Evolutionary conservation across 1,140 invertebrate genomes (phyloP), one percentile per base, ranked within the genome.

Genomic region (Papilio glaucus): DNA sequence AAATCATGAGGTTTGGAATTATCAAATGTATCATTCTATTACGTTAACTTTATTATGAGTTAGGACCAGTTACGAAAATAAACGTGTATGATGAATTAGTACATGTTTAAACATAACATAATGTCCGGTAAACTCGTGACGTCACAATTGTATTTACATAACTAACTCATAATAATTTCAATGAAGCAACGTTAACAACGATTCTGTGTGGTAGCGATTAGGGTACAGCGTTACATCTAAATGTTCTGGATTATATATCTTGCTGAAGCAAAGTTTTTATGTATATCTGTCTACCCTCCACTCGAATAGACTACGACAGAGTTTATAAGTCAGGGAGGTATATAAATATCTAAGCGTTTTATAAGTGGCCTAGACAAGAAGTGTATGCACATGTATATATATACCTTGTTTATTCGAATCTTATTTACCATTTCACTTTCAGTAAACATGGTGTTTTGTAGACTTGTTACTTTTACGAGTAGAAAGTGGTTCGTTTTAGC

Each of bases 401-500:
- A n/a, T n/a, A n/a, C n/a, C n/a, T n/a, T 15, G 18, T n/a, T 45
- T 45, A 15, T 7, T 45, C n/a, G 42, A 45, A 45, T 15, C 0
- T 15, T 15, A 45, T 45, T 45, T 45, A 45, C 5, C 13, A 15
- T 49, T 49, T 49, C 8, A 21, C 10, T 9, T 4, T 9, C 4
- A 57, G 49, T 57, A 21, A 53, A 53, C 12, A 21, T 57, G 8
- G 0, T 53, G 12, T 26, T 49, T 49, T 12, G 49, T 53, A 57
- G 49, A 57, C 21, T 53, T 53, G 49, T 53, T 57, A 26, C 9
- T 57, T 24, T 57, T 57, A 21, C 21, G 21, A 12, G 49, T 57
- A 26, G 49, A 53, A 57, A 57, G 49, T 57, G 49, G 49, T 57
- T 57, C 21, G 21, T 57, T 24, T 53, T 53, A 53, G 49, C 21